Evolutionary conservation across 2,113 vertebrate genomes (phyloP).

Genomic region (Myxocyprinus asiaticus): DNA sequence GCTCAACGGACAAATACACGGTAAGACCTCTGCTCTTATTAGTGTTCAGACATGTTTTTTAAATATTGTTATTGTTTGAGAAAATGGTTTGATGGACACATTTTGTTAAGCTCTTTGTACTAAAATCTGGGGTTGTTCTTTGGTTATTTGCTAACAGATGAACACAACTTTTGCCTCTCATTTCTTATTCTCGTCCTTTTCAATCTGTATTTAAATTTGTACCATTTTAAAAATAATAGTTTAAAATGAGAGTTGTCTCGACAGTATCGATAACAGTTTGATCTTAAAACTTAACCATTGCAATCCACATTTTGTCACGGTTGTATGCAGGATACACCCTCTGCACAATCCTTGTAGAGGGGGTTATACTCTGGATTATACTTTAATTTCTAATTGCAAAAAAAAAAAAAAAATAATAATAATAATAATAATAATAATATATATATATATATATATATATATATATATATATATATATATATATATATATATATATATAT

Average conservation of each 20-base stretch:
- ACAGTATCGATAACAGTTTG: not conserved
- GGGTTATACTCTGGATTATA: too few species aligned
- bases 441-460: too few species aligned
- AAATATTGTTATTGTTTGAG: not conserved
- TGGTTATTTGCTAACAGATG: not conserved
- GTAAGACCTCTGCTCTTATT: conserved; percentile 1
- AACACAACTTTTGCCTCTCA: not conserved
- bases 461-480: too few species aligned
- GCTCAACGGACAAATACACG: conserved; percentile 1
- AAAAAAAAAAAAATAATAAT: too few species aligned
- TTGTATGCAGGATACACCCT: not conserved
- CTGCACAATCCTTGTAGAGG: not conserved
- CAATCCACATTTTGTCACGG: not conserved
- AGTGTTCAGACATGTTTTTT: not conserved
- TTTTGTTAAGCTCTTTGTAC: too few species aligned
- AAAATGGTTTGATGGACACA: not conserved
- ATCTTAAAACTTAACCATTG: conserved; percentile 3
- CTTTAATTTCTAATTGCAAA: too few species aligned
- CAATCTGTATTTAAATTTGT: not conserved
- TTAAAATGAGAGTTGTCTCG: not conserved
- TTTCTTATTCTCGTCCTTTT: not conserved
- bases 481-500: too few species aligned
- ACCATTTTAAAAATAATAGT: not conserved
- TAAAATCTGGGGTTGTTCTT: not conserved
- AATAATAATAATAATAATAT: too few species aligned